Conservation (phyloP, 1,140 invertebrate species). For the Vanessa tameamea region DNA sequence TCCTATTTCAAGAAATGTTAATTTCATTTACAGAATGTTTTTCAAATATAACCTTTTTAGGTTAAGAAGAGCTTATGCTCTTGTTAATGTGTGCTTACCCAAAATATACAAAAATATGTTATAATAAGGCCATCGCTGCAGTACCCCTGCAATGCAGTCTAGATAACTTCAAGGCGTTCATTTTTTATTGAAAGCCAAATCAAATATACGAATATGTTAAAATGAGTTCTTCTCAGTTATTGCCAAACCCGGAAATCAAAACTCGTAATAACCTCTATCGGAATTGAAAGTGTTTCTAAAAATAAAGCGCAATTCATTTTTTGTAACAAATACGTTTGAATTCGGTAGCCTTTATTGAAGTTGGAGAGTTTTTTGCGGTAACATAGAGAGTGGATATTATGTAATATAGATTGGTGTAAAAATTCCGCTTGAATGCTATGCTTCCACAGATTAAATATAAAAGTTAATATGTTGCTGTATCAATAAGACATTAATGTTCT, state of each 20-base stretch:
- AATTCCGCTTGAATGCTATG: too few species aligned
- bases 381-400: not conserved
- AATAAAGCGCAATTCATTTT: slow-evolving; percentile 23
- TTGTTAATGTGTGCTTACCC: not conserved
- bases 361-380: not conserved
- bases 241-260: slow-evolving; percentile 42
- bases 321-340: slow-evolving; percentile 7
- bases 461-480: too few species aligned
- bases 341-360: slow-evolving; percentile 19
- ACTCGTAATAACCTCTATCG: slow-evolving; percentile 27
- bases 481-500: too few species aligned
- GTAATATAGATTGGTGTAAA: too few species aligned
- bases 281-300: slow-evolving; percentile 30
- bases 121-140: slow-evolving; percentile 34
- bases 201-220: slow-evolving; percentile 35
- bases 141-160: slow-evolving; percentile 37
- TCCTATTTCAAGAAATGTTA: not conserved
- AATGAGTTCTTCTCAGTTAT: slow-evolving; percentile 33
- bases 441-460: too few species aligned
- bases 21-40: not conserved
- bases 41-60: not conserved
- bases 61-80: not conserved
- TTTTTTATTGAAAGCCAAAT: slow-evolving; percentile 39
- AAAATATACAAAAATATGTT: slow-evolving; percentile 16
- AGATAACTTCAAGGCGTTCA: slow-evolving; percentile 28